A percentile compares a stretch with the other conserved stretches of the same genome.
phyloP scores from a whole-genome alignment of 2,888 invertebrate genomes.

The Cataglyphis albicans region DNA sequence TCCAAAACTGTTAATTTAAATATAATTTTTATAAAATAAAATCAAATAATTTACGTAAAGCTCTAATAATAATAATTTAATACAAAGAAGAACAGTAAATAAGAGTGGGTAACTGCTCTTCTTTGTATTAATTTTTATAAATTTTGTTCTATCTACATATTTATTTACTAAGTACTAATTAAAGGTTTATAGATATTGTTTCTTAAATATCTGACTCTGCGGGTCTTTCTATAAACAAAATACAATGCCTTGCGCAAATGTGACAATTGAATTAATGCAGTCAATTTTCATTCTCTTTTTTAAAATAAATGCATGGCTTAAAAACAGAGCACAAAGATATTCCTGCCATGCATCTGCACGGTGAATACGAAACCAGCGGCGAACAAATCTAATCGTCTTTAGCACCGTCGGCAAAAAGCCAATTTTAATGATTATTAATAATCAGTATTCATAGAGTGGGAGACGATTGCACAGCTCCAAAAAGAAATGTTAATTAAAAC shows the following conservation, averaged over 20 bases:
- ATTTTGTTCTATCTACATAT: background rate
- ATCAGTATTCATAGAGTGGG: slow-evolving; percentile 43
- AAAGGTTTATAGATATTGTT: background rate
- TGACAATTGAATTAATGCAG: slow-evolving; percentile 72
- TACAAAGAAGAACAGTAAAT: no score
- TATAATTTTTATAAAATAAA: background rate
- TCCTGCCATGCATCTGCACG: slow-evolving; percentile 41
- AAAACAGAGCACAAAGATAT: slow-evolving; percentile 64
- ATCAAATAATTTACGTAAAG: no score
- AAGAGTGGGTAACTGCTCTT: no score
- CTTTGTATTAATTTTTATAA: background rate
- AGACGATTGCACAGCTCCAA: slow-evolving; percentile 43
- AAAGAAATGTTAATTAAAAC: slow-evolving; percentile 57
- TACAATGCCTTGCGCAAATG: background rate
- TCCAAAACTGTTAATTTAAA: background rate
- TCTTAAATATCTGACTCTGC: background rate
- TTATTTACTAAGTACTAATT: background rate
- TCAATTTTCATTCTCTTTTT: slow-evolving; percentile 67
- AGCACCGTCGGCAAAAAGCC: slow-evolving; percentile 50
- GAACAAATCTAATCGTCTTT: slow-evolving; percentile 70
- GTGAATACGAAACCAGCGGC: slow-evolving; percentile 69
- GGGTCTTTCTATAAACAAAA: background rate
- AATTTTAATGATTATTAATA: slow-evolving; percentile 56
- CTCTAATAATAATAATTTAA: no score
- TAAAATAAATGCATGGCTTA: slow-evolving; percentile 62